Conservation (phyloP, 2,113 vertebrate species). For the Talpa occidentalis region DNA sequence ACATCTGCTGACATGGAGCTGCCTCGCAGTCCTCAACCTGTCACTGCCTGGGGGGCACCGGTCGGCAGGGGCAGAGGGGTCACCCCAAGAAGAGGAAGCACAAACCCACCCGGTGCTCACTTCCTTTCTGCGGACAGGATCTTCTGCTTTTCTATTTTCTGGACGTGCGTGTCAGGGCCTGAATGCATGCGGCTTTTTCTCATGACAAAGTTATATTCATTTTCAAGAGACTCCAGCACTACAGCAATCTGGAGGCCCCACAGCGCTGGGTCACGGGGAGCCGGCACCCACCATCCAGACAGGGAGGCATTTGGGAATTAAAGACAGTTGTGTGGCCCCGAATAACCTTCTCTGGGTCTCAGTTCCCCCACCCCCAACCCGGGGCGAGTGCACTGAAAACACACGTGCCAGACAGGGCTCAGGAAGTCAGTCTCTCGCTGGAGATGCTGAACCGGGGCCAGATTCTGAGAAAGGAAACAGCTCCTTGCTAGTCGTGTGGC, state of each 20-base stretch:
- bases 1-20: fast-evolving
- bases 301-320: background rate
- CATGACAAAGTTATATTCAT: background rate
- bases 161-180: fast-evolving
- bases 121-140: background rate
- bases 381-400: fast-evolving
- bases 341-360: background rate
- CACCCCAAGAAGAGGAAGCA: background rate
- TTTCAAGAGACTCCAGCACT: background rate
- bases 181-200: background rate
- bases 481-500: fast-evolving
- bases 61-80: background rate
- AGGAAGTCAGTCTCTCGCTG: background rate
- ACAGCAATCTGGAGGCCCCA: background rate
- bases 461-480: background rate
- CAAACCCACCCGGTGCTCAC: too few species aligned
- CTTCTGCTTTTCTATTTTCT: background rate
- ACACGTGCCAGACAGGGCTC: background rate
- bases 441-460: background rate
- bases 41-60: background rate
- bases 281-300: fast-evolving
- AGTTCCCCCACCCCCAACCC: too few species aligned
- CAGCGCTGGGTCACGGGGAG: fast-evolving
- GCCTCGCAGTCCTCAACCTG: background rate
- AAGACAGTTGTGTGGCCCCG: background rate